Evolutionary conservation across 2,888 invertebrate species (phyloP), one percentile per base, ranked within the genome.

Genomic region (Ernsta delagoae): DNA sequence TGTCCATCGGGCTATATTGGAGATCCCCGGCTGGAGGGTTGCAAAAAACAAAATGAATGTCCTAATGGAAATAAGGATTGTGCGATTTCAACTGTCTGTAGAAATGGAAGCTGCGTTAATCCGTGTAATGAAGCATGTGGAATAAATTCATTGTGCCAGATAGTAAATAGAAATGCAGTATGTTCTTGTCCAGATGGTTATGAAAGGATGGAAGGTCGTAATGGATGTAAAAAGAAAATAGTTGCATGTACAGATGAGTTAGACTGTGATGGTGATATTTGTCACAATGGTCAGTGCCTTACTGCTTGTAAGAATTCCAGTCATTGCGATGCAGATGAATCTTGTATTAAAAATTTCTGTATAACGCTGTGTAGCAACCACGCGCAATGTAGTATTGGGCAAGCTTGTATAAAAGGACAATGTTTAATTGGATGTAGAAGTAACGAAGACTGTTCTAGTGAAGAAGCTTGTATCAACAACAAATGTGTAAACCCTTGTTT

Each of bases 401-500:
- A 98, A 89, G 97, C 98, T 9, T 98, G 98, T 82, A 94, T 97
- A 11, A 95, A 94, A 72, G 97, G 97, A 5, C 95, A 96, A 71
- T 98, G 98, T 82, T 88, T 96, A 3, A 92, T 98, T 70, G 98
- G 98, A 31, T 98, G 98, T 82, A 95, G 98, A 79, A 96, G 95
- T 77, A 97, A 97, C 81, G 96, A 95, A 78, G 97, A 98, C 78
- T 98, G 98, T 81, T 94, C 94, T 0, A 92, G 93, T 12, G 95
- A 96, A 66, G 95, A 97, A 81, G 96, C 98, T 3, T 98, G 98
- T 81, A 94, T 98, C 50, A 96, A 97, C 77, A 97, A 96, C 81
- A 97, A 96, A 89, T 98, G 98, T 82, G 94, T 95, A 80, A 96
- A 98, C 91, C 98, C 98, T 31, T 98, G 98, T 83, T 92, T 95